Percentiles rank a stretch among this genome's conserved stretches.
Evolutionary conservation across 2,113 vertebrate species (phyloP).

Genomic region (Oxygymnocypris stewartii): DNA sequence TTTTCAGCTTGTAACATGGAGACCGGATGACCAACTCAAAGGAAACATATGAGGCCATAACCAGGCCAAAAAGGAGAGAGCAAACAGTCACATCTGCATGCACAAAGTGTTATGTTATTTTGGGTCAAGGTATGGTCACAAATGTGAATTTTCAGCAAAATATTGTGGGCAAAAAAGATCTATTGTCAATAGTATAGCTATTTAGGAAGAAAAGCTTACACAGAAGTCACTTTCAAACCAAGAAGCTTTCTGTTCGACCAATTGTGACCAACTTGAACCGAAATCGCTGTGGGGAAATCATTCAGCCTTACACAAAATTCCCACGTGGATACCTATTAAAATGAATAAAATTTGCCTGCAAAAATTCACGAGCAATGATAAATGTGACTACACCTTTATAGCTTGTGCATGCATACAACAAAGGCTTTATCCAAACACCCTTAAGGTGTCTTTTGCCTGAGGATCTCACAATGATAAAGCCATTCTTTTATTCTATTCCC

Average conservation of each 20-base stretch:
- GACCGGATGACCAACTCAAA: background rate
- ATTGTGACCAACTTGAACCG: background rate
- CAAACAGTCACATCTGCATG: background rate
- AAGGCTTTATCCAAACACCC: background rate
- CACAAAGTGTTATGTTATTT: background rate
- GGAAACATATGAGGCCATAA: background rate
- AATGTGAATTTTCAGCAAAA: background rate
- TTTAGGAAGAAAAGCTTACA: background rate
- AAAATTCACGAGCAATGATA: too few species aligned
- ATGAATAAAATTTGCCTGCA: background rate
- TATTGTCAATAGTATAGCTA: background rate
- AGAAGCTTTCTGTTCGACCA: background rate
- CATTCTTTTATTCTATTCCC: slow-evolving; percentile 37
- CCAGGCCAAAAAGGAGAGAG: background rate
- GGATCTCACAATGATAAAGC: background rate
- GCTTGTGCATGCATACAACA: background rate
- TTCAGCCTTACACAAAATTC: background rate
- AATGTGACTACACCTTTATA: background rate
- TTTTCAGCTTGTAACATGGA: slow-evolving; percentile 35
- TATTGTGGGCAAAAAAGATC: background rate
- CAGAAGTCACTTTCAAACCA: background rate
- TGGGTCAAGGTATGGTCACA: background rate
- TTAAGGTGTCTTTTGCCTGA: background rate
- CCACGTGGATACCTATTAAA: background rate
- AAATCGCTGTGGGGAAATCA: too few species aligned